Base-by-base conservation (phyloP, 2,797 vertebrate species). In the Psittacula echo region DNA sequence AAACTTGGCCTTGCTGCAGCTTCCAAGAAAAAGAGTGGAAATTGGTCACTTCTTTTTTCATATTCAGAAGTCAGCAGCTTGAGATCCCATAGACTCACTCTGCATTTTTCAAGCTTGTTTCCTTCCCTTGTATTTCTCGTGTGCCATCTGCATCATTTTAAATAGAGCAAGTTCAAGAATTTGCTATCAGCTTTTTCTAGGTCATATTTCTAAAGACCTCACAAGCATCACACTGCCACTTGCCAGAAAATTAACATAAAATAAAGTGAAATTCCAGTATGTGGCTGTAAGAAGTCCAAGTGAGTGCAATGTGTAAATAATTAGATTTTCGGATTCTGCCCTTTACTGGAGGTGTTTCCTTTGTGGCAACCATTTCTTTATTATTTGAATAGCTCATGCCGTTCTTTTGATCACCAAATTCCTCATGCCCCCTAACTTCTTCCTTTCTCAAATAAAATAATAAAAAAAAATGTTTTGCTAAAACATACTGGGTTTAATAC, bases 11-110 rank as follows among this genome's bases (percentile, higher is more conserved):
- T 86, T 1, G 0, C 67, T 90, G 62, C 0, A 0, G n/a, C 74
- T 95, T 96, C 93, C 90, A 90, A 92, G 85, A 84, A 93, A 89
- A 93, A 89, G 85, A 94, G 70, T 73, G 70, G 88, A 90, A 91
- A 90, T 48, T 70, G 80, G 79, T 93, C 72, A 60, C 30, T 87
- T 88, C 83, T 96, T 86, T 82, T 74, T 93, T 91, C 77, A 90
- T 71, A n/a, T 61, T 91, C 48, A 87, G 70, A 94, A 95, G 50
- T 74, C 70, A 82, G 80, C 85, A 86, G 60, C 71, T 90, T 84
- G 76, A 78, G 56, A 56, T 91, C 29, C 42, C 23, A 29, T 62
- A 23, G 42, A 47, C 61, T 85, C 0, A 0, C 34, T 64, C 17
- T n/a, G 37, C 37, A 29, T 70, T 93, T 70, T 94, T 82, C 60